A percentile compares a stretch with the other conserved stretches of the same genome.
These are phyloP conservation scores for Acomys russatus DNA, from an alignment of 2,797 vertebrate species.

Conservation along the genomic window DNA sequence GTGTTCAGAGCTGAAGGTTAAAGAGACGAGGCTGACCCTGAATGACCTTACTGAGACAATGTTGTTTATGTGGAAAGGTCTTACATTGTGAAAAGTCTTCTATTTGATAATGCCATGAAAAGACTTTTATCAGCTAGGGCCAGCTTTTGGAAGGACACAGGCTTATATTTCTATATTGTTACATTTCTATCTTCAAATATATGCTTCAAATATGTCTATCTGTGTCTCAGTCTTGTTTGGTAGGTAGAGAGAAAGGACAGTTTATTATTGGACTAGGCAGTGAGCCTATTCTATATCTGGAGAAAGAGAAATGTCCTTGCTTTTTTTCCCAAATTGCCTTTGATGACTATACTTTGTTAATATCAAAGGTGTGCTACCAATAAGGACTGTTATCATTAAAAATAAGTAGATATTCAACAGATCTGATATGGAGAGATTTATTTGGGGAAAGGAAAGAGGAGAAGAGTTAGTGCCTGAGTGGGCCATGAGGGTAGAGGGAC, in stretches of 20 bases:
- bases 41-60: conserved; percentile 52
- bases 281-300: conserved; percentile 37
- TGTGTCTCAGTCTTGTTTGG: not conserved
- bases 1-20: conserved; percentile 68
- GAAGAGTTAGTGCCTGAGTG: too few relatives aligned
- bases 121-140: not conserved
- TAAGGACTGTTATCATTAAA: not conserved
- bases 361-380: not conserved
- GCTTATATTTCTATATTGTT: conserved; percentile 33
- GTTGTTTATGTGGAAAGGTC: not conserved
- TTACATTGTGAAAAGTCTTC: conserved; percentile 12
- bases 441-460: too few relatives aligned
- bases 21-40: conserved; percentile 30
- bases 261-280: not conserved
- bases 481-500: too few relatives aligned
- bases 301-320: conserved; percentile 25
- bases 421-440: too few relatives aligned
- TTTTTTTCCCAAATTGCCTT: conserved; percentile 45
- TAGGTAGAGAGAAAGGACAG: not conserved
- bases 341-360: not conserved
- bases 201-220: not conserved
- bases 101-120: conserved; percentile 22
- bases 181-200: not conserved
- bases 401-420: too few relatives aligned
- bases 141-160: conserved; percentile 11